Percentiles rank a stretch among this genome's conserved stretches.
phyloP scores from a whole-genome alignment of 2,797 vertebrate species.

The Sebastes hopkinsi region DNA sequence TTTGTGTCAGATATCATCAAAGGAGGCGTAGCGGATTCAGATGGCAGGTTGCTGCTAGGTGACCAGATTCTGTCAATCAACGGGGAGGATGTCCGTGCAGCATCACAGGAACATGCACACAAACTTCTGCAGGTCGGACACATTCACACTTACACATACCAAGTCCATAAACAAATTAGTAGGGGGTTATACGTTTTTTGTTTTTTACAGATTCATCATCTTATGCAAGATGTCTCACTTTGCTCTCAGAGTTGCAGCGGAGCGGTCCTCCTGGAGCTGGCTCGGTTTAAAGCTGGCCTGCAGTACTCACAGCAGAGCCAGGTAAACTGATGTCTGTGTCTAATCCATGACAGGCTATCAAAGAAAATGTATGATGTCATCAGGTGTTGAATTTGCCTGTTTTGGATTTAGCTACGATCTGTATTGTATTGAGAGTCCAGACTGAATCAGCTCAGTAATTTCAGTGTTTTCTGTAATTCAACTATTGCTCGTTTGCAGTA shows the following conservation, averaged over 20 bases:
- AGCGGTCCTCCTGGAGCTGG: conserved; percentile 89
- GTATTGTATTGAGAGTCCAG: background rate
- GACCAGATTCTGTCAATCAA: conserved; percentile 96
- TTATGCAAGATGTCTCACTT: background rate
- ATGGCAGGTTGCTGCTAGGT: conserved; percentile 91
- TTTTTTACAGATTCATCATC: background rate
- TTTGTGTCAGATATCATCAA: conserved; percentile 95
- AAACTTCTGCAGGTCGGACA: conserved; percentile 88
- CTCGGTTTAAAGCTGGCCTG: conserved; percentile 91
- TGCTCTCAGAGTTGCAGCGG: conserved; percentile 86
- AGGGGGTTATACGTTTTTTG: background rate
- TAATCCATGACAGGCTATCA: background rate
- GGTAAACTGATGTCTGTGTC: conserved; percentile 73
- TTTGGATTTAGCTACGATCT: background rate
- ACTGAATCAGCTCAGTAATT: background rate
- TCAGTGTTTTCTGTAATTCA: background rate
- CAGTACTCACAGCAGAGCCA: conserved; percentile 89
- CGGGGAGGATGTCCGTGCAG: conserved; percentile 90
- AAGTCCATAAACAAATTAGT: background rate
- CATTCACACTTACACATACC: background rate
- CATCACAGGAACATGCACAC: conserved; percentile 89
- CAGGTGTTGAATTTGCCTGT: background rate
- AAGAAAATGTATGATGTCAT: background rate
- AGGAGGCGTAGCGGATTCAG: conserved; percentile 89
- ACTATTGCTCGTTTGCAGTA: background rate